phyloP scores from a whole-genome alignment of 2,888 invertebrate genomes.

The Itoplectis maculator region DNA sequence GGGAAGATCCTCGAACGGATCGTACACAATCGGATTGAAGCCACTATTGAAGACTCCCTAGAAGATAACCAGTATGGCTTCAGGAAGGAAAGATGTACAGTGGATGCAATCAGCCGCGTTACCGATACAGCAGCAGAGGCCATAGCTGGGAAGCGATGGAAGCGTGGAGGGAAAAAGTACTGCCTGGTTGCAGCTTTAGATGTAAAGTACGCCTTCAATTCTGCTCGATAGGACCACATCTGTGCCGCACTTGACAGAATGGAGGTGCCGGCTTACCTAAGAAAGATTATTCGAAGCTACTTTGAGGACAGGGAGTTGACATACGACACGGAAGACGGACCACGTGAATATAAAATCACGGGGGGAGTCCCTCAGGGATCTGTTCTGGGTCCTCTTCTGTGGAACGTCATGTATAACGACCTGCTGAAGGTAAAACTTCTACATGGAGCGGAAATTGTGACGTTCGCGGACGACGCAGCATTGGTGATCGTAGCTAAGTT shows the following conservation, averaged over 20 bases:
- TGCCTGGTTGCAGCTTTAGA: neutral
- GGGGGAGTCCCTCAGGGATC: conserved; percentile 40
- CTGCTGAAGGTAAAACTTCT: conserved; percentile 7
- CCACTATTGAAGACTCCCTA: neutral
- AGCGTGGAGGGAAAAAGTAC: conserved; percentile 7
- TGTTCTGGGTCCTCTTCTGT: conserved; percentile 18
- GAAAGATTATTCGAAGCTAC: neutral
- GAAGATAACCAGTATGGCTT: conserved; percentile 9
- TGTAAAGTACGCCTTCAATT: neutral
- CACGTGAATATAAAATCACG: neutral
- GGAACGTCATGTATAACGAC: conserved; percentile 17
- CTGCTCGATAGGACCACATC: conserved; percentile 3
- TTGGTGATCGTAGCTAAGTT: neutral
- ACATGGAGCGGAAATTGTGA: neutral
- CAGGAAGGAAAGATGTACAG: neutral
- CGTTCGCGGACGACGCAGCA: conserved; percentile 16
- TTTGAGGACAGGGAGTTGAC: neutral
- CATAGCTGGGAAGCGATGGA: neutral
- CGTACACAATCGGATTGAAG: neutral
- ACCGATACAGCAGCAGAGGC: neutral
- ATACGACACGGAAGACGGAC: neutral
- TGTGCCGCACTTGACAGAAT: neutral
- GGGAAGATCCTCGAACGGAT: neutral
- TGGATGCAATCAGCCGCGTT: neutral
- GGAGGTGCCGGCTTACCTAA: conserved; percentile 9